Base-by-base conservation (phyloP, 2,113 vertebrate species). In the Mormoops blainvillei region DNA sequence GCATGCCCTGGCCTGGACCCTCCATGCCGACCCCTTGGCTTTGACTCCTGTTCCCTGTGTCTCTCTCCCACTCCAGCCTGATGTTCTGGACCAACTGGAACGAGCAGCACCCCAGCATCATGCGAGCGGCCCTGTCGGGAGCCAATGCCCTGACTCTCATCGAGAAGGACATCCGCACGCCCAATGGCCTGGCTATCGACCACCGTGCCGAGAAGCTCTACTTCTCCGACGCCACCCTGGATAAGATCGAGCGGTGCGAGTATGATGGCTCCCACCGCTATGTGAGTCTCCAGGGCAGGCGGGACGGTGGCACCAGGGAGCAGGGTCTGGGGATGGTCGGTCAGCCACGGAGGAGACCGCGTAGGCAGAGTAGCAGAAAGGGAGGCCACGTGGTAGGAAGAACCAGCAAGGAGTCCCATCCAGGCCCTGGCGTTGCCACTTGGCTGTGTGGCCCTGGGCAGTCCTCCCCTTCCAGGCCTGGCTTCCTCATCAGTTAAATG, bases 61-160 rank as follows among this genome's bases (percentile, higher is more conserved):
- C 61, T 67, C 83, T 68, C 16, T 91, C 86, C 61, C 28, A 41
- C 94, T 92, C 5, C 78, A 99, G 99, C 95, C 94, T 99, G 91
- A 99, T 99, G 99, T 99, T 99, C 98, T 99, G 99, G 99, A 99
- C 99, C 96, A 99, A 99, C 98, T 99, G 99, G 99, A 99, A 99
- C 0, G 99, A 99, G 98, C 99, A 99, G 97, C 97, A 99, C 92
- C 99, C 99, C 76, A 99, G 99, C 98, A 99, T 99, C 98, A 99
- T 99, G 99, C 98, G 99, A 2, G 99, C 99, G 0, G 99, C 99
- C n/a, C 98, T 99, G 68, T 98, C 99, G 0, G 99, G 99, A 2
- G 99, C 99, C 98, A 99, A 99, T 0, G 99, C 99, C 96, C 97
- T 99, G 18, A 99, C 99, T 33, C 99, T 99, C 97, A 99, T 99